Evolutionary conservation across 2,113 vertebrate species (phyloP), one percentile per base, ranked within the genome.

Genomic region (Pseudorectes ferrugineus): DNA sequence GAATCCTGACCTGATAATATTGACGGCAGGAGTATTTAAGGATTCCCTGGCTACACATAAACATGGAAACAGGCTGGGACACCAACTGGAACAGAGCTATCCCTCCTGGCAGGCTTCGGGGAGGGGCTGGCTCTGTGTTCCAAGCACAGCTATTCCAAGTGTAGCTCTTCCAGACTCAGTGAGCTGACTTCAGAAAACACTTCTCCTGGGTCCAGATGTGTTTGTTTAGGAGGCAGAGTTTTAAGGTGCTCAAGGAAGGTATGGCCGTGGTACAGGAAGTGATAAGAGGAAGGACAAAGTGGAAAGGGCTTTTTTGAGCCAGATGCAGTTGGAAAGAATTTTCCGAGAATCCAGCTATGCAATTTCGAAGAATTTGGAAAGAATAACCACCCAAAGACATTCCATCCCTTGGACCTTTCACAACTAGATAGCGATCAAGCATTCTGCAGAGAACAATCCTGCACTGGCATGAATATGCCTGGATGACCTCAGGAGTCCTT

Each of bases 391-490:
- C 65, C 52, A 43, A 74, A 95, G 51, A 58, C 63, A 74, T 65
- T 88, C 71, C 35, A 72, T 72, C 2, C 5, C 46, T 21, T 5
- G 71, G 79, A 89, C 67, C 63, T 82, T 82, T 93, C 74, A 76
- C 58, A 76, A 9, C 28, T 4, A 88, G 96, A 92, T 84, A 93
- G 78, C 1, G 33, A 92, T 94, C 68, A 94, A 55, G 55, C 72
- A 35, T 92, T 73, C 73, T 91, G 62, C 80, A 81, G 73, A 65
- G 73, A 92, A 40, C 77, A 96, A 89, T 87, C 87, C 89, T 79
- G 84, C 58, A 25, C 46, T 52, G 57, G 42, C 73, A 63, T 81
- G 66, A 68, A 61, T 92, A 43, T 55, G 89, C 58, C 62, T 40
- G 16, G 55, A 77, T 84, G 91, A 83, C 86, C 83, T 94, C 52